Base-by-base conservation (phyloP, 2,797 vertebrate species). In the Alfaro cultratus region DNA sequence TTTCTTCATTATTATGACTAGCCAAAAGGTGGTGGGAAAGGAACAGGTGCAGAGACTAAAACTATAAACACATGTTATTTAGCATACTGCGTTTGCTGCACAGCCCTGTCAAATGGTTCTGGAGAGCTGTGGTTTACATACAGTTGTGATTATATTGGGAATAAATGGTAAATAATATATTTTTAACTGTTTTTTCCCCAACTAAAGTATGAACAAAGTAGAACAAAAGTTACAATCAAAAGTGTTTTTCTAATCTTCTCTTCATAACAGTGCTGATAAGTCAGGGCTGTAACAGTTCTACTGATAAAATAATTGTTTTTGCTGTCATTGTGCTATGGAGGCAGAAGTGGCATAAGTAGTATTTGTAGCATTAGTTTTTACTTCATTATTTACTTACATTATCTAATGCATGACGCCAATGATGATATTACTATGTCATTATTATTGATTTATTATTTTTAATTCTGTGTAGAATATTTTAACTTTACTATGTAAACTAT, bases 1-100 rank as follows among this genome's bases (percentile, higher is more conserved):
- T 34, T 78, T 91, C 87, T 80, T 85, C 74, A 90, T 92, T 88
- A 89, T n/a, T 31, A 80, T 81, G 81, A 15, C 80, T 74, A 67
- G 64, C 26, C 71, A 60, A 77, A 86, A 10, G 9, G 16, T 68
- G 81, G 64, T 75, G 75, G 68, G 64, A 85, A 41, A 77, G 71
- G 47, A 83, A 36, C 49, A 60, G 57, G 78, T 16, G 53, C 7
- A 21, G 46, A 60, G 67, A 21, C 31, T 45, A 41, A 86, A 80
- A 70, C 8, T 53, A 45, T 26, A 77, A 76, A 84, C 47, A 51
- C 49, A 49, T 41, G 78, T 41, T 49, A 77, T 80, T 86, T 29
- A 31, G 41, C 36, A 68, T 7, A 21, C 64, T 55, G 72, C 41
- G 26, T 45, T 11, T 10, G 39, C 41, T 45, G 74, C 13, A 45